Percentiles rank a stretch among this genome's conserved stretches.
Conservation (phyloP, 2,113 vertebrate genomes). For the Ictalurus punctatus region DNA sequence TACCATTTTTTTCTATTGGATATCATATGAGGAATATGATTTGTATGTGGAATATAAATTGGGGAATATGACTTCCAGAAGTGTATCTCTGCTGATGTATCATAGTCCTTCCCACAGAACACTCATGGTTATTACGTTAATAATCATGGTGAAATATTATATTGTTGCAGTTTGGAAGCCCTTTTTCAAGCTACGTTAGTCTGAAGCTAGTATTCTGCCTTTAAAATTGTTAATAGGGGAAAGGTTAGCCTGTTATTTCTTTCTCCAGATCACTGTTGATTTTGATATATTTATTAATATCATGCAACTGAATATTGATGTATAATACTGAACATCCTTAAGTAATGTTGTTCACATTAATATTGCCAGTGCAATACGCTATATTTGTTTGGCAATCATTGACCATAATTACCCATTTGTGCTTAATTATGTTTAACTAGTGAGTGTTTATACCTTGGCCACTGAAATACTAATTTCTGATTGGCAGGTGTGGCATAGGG, state of each 20-base stretch:
- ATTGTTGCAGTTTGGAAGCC: not conserved
- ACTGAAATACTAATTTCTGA: not conserved
- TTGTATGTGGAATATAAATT: not conserved
- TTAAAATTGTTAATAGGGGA: slow-evolving; percentile 49
- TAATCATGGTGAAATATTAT: not conserved
- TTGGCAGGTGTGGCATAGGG: not conserved
- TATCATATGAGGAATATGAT: not conserved
- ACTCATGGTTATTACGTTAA: not conserved
- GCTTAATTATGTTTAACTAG: not conserved
- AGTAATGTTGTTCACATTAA: not conserved
- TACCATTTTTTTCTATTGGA: not conserved
- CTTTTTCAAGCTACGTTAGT: not conserved
- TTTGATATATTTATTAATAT: slow-evolving; percentile 17
- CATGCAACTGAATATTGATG: slow-evolving; percentile 15
- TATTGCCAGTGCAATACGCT: not conserved
- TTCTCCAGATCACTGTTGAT: slow-evolving; percentile 48
- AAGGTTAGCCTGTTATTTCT: slow-evolving; percentile 54
- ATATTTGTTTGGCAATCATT: not conserved
- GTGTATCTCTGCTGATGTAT: not conserved
- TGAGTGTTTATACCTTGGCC: not conserved
- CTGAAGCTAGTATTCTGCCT: not conserved
- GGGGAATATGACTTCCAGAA: not conserved
- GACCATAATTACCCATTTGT: not conserved
- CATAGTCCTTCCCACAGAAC: not conserved
- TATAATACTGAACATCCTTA: not conserved